phyloP scores from a whole-genome alignment of 2,888 invertebrate species.

The Lamellibrachia columna region DNA sequence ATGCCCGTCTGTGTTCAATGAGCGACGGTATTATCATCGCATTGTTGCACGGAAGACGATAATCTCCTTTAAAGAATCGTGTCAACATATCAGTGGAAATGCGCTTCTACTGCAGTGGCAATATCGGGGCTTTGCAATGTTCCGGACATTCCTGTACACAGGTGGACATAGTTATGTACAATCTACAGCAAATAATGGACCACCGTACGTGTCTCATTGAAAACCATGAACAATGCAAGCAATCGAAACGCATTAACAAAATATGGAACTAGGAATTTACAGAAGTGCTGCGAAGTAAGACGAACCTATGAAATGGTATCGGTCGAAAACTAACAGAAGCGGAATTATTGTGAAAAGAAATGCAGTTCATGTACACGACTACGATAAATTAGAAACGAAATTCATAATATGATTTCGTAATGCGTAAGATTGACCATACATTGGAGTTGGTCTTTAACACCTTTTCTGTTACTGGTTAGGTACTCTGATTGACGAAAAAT shows the following conservation, averaged over 20 bases:
- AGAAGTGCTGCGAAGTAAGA: background rate
- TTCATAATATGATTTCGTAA: background rate
- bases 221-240: background rate
- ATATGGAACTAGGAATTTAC: background rate
- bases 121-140: background rate
- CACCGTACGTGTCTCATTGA: background rate
- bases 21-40: background rate
- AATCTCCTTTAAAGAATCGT: background rate
- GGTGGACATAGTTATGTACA: background rate
- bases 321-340: background rate
- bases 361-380: background rate
- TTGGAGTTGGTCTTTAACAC: background rate
- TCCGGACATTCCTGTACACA: background rate
- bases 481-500: no score
- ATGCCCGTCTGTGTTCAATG: background rate
- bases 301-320: background rate
- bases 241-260: background rate
- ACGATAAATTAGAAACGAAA: background rate
- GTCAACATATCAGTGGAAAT: background rate
- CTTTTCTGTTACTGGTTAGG: no score
- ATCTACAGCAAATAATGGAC: background rate
- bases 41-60: background rate
- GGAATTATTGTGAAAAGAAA: background rate
- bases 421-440: background rate
- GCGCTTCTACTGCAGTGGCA: background rate